Evolutionary conservation across 2,888 invertebrate species (phyloP), one percentile per base, ranked within the genome.

Genomic region (Nasonia oneida): DNA sequence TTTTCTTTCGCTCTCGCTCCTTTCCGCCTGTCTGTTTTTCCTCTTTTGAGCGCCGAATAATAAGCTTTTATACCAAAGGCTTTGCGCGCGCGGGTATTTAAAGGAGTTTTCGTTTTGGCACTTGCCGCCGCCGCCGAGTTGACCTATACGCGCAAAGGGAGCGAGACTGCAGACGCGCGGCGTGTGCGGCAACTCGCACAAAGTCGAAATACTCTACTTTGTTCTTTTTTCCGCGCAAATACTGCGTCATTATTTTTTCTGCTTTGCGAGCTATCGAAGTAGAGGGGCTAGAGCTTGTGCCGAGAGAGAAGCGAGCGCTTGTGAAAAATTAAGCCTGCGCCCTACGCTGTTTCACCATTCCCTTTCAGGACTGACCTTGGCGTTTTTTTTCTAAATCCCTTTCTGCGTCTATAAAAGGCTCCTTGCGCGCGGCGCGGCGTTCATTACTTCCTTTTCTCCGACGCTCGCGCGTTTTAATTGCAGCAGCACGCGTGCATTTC

Each of bases 381-480:
- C 61, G 71, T 85, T 79, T 78, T 71, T 61, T 50, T 76, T 80
- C 79, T 76, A 75, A 67, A 79, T 80, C 76, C 67, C 33, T 61
- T 53, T 79, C 75, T 75, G 71, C 76, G 71, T 42, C 53, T 64
- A n/a, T 47, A n/a, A 47, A 29, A 18, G 70, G 53, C 39, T 73
- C 81, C 33, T 83, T 57, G 37, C 57, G 67, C 18, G 67, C 12
- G 47, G 76, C 53, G 37, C 23, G 29, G n/a, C 18, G 61, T 42
- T 80, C 75, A 8, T 75, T 82, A 76, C 80, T 82, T 74, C 33
- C 61, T 78, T 76, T 57, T n/a, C 6, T 74, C 33, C 37, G 57
- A 6, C 57, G 57, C 57, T n/a, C n/a, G 33, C 18, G 39, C 77
- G 73, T 83, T 86, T 86, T 86, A 86, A 86, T 83, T 86, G 81